Percentiles rank a stretch among this genome's conserved stretches.
Conservation (phyloP, 2,797 vertebrate species). For the Hippopotamyrus pictus region DNA sequence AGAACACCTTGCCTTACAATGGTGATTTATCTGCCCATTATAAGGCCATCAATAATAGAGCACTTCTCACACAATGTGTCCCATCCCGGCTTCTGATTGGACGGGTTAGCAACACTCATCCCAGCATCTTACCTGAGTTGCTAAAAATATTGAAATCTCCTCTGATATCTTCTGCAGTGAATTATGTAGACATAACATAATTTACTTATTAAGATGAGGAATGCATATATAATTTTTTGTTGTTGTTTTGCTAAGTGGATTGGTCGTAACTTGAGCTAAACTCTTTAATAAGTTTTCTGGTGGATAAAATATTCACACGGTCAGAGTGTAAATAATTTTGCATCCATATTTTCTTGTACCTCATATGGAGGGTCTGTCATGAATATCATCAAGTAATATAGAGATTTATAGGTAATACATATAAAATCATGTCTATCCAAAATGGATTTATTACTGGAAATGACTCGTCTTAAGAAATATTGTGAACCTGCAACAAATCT, state of each 20-base stretch:
- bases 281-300: neutral
- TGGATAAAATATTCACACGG: neutral
- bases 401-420: conserved; percentile 3
- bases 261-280: neutral
- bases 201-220: neutral
- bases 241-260: neutral
- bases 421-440: neutral
- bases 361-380: neutral
- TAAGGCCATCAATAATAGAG: neutral
- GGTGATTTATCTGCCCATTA: neutral
- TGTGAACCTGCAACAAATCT: neutral
- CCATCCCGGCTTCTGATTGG: neutral
- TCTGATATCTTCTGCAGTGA: neutral
- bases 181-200: neutral
- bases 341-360: neutral
- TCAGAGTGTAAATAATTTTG: neutral
- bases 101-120: neutral
- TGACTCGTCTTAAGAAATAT: neutral
- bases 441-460: neutral
- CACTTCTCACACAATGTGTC: neutral
- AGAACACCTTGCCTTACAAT: neutral
- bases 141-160: neutral
- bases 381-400: neutral
- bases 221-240: neutral
- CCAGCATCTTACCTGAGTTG: neutral